A percentile compares a stretch with the other conserved stretches of the same genome.
phyloP scores from a whole-genome alignment of 2,113 vertebrate genomes.

The Lepus americanus region DNA sequence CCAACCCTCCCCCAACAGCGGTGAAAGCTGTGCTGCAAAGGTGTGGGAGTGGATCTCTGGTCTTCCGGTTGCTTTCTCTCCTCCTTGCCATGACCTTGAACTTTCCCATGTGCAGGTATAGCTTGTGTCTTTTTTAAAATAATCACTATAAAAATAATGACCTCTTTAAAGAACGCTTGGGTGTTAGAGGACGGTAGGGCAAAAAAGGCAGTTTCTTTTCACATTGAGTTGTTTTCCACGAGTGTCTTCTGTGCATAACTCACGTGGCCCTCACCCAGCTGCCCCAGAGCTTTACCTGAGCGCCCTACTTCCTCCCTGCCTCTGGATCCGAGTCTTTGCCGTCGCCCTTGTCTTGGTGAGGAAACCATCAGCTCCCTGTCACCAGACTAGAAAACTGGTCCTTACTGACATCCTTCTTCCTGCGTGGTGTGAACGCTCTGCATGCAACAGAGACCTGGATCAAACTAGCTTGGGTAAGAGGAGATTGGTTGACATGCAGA shows the following conservation, averaged over 20 bases:
- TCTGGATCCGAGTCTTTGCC: neutral
- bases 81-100: neutral
- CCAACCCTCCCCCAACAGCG: neutral
- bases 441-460: neutral
- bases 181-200: neutral
- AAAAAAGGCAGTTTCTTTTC: neutral
- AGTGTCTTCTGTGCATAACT: neutral
- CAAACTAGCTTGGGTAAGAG: neutral
- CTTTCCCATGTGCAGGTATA: neutral
- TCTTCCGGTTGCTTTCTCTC: neutral
- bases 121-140: neutral
- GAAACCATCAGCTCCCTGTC: neutral
- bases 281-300: neutral
- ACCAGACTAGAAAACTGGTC: neutral
- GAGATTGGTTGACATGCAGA: neutral
- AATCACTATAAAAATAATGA: neutral
- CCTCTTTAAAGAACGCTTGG: slow-evolving; percentile 8
- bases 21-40: neutral
- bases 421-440: neutral
- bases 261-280: neutral
- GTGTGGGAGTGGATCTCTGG: neutral
- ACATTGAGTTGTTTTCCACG: neutral
- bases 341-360: neutral
- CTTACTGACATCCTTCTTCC: neutral
- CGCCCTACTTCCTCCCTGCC: rapidly evolving